These are phyloP conservation scores for Holothuria scabra DNA, from an alignment of 53 echinoderm and acorn worm species.

Conservation along the genomic window DNA sequence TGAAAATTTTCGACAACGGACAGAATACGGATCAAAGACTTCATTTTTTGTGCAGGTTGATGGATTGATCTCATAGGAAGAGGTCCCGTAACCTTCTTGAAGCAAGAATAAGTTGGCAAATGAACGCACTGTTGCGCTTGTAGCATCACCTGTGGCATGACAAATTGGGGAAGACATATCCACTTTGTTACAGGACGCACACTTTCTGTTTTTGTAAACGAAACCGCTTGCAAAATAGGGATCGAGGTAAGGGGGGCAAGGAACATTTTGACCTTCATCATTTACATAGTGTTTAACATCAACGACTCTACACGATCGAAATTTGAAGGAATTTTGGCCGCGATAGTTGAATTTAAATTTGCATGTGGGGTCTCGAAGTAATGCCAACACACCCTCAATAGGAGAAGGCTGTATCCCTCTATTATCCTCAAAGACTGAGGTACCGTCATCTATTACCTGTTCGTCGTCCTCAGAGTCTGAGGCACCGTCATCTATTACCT, in stretches of 20 bases:
- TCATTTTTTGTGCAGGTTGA: constrained; percentile 28
- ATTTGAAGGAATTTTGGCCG: neutral
- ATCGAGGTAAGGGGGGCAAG: constrained; percentile 16
- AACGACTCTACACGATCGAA: neutral
- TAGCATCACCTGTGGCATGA: neutral
- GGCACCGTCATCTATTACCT: neutral
- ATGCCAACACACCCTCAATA: neutral
- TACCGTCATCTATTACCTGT: neutral
- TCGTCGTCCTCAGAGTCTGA: no score
- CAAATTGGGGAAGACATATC: neutral
- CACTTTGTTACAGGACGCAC: constrained; percentile 23
- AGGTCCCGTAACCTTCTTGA: neutral
- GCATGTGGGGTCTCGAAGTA: neutral
- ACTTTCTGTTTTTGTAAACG: constrained; percentile 10
- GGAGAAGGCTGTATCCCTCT: no score
- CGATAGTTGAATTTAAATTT: neutral
- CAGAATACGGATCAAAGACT: constrained; percentile 52
- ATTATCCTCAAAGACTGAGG: neutral
- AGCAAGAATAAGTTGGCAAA: constrained; percentile 22
- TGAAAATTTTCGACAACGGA: constrained; percentile 37
- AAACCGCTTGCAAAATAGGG: neutral
- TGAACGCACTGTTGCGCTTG: neutral
- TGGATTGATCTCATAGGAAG: no score
- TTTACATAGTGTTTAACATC: neutral
- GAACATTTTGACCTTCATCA: neutral